These are phyloP conservation scores for Serranus cabrilla DNA, from an alignment of 2,797 vertebrate species.

Conservation along the genomic window DNA sequence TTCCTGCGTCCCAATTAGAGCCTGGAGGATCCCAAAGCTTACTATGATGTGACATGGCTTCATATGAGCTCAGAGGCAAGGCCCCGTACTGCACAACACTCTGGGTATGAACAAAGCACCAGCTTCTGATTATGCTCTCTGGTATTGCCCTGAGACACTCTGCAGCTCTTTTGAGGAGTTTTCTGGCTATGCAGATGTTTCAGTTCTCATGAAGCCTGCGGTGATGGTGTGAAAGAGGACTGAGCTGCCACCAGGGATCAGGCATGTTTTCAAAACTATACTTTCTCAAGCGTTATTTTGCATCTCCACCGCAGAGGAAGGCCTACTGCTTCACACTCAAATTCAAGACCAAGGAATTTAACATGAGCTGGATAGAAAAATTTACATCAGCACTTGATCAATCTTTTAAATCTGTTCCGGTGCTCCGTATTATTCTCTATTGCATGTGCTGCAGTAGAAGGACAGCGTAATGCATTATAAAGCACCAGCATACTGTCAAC, in stretches of 20 bases:
- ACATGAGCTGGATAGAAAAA: background rate
- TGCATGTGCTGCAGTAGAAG: background rate
- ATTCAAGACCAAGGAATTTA: slow-evolving; percentile 16
- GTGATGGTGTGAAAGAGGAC: slow-evolving; percentile 57
- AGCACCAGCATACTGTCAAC: background rate
- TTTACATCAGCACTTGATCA: slow-evolving; percentile 2
- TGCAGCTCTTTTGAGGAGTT: slow-evolving; percentile 64
- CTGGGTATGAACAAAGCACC: slow-evolving; percentile 68
- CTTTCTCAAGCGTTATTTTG: slow-evolving; percentile 46
- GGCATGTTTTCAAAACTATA: slow-evolving; percentile 48
- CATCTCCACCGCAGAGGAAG: slow-evolving; percentile 25
- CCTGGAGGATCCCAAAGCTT: slow-evolving; percentile 66
- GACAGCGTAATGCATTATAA: background rate
- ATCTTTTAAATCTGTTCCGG: slow-evolving; percentile 10
- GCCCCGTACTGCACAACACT: slow-evolving; percentile 42
- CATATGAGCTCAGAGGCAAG: slow-evolving; percentile 62
- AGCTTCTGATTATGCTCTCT: slow-evolving; percentile 68
- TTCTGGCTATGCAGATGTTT: slow-evolving; percentile 78
- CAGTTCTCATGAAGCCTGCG: slow-evolving; percentile 50
- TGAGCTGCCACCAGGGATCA: slow-evolving; percentile 57
- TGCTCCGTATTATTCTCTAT: background rate
- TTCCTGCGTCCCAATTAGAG: slow-evolving; percentile 79
- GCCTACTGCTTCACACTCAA: slow-evolving; percentile 14
- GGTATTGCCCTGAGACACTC: slow-evolving; percentile 70
- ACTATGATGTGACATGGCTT: slow-evolving; percentile 78